phyloP scores from a whole-genome alignment of 1,140 invertebrate species.

The Orchestia grillus region DNA sequence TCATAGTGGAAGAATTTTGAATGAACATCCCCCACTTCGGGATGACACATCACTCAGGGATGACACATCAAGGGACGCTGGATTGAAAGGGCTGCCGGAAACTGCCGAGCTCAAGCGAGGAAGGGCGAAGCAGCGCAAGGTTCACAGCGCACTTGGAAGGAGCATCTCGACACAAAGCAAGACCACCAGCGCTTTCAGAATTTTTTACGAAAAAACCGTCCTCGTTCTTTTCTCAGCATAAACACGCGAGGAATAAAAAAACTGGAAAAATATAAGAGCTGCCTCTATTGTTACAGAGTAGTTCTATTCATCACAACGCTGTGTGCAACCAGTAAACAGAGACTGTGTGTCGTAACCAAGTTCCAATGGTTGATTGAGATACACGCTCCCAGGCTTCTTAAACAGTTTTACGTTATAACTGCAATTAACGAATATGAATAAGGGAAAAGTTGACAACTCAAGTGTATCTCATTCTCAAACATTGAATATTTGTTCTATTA shows the following conservation, averaged over 20 bases:
- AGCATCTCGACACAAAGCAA: background rate
- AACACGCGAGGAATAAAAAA: background rate
- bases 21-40: background rate
- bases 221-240: background rate
- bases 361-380: background rate
- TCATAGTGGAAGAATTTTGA: background rate
- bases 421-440: too few species aligned
- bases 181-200: background rate
- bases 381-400: too few species aligned
- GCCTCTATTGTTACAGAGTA: background rate
- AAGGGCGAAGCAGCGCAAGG: background rate
- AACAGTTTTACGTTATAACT: too few species aligned
- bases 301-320: background rate
- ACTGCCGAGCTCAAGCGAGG: background rate
- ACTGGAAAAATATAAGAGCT: background rate
- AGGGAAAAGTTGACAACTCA: too few species aligned
- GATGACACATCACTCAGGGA: background rate
- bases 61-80: background rate
- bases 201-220: background rate
- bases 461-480: too few species aligned
- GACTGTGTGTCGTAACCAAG: background rate
- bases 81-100: background rate
- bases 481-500: too few species aligned
- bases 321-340: background rate
- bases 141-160: background rate